Percentiles rank a stretch among this genome's conserved stretches.
Conservation (phyloP, 1,140 invertebrate species). For the Macrocentrus cingulum region DNA sequence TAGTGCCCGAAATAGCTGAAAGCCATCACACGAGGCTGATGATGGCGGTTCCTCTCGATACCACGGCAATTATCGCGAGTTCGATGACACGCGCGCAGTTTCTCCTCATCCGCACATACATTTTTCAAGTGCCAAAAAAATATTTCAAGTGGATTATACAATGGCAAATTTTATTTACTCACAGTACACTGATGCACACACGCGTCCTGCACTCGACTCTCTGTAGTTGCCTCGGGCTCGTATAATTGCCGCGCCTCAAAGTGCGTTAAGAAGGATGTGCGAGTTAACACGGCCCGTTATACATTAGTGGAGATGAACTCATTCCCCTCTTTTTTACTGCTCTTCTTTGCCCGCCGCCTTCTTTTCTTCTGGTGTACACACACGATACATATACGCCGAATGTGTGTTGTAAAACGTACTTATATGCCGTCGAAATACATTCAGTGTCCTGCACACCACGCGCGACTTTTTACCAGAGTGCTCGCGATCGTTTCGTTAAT, state of each 20-base stretch:
- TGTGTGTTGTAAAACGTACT: not conserved
- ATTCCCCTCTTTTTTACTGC: constrained; percentile 35
- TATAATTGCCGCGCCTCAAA: constrained; percentile 40
- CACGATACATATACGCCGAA: not conserved
- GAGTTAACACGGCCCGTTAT: constrained; percentile 55
- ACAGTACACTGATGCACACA: no score
- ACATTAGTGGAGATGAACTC: constrained; percentile 57
- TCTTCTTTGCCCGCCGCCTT: constrained; percentile 5
- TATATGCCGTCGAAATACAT: not conserved
- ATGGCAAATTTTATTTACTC: no score
- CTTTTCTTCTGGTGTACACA: not conserved
- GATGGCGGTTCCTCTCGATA: no score
- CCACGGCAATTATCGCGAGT: not conserved
- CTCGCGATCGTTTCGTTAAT: constrained; percentile 26
- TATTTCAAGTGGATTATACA: no score
- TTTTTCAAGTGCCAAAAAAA: no score
- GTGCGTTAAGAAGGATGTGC: constrained; percentile 58
- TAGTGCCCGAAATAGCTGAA: no score
- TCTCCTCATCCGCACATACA: not conserved
- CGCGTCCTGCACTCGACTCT: no score
- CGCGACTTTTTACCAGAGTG: not conserved
- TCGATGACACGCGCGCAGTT: not conserved
- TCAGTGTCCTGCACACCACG: constrained; percentile 2
- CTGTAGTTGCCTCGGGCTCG: constrained; percentile 17
- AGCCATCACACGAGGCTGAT: no score